A percentile compares a stretch with the other conserved stretches of the same genome.
Evolutionary conservation across 2,113 vertebrate species (phyloP).

Genomic region (Periophthalmus modestus): DNA sequence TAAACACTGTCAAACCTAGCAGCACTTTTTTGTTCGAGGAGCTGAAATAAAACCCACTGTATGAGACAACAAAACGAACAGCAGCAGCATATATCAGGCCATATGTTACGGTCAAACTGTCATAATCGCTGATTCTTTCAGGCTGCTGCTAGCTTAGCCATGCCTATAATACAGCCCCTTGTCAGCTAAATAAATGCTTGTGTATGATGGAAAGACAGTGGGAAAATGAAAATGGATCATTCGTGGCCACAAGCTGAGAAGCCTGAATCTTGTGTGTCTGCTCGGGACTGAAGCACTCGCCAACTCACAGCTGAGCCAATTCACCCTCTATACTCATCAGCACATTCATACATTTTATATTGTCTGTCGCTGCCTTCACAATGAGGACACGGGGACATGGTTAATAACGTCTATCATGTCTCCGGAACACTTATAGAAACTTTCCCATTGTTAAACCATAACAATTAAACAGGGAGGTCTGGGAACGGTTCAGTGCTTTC

Average conservation of each 20-base stretch:
- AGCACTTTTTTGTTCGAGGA: no score
- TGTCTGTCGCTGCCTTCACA: conserved; percentile 37
- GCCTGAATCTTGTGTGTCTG: conserved; percentile 46
- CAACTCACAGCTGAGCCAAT: conserved; percentile 51
- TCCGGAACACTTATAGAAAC: conserved; percentile 48
- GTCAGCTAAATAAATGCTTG: neutral
- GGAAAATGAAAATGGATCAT: conserved; percentile 61
- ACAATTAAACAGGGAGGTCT: conserved; percentile 20
- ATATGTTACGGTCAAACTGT: conserved; percentile 16
- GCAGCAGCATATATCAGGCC: conserved; percentile 3
- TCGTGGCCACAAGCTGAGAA: conserved; percentile 53
- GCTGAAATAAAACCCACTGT: no score
- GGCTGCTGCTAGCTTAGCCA: conserved; percentile 18
- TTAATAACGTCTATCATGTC: conserved; percentile 51
- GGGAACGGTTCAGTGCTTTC: conserved; percentile 23
- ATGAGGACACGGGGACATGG: conserved; percentile 22
- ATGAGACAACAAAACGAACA: neutral
- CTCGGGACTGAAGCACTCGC: conserved; percentile 27
- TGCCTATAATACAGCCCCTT: neutral
- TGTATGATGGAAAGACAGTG: conserved; percentile 19
- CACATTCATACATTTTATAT: conserved; percentile 45
- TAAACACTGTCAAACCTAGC: no score
- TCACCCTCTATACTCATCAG: conserved; percentile 38
- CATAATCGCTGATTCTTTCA: conserved; percentile 41
- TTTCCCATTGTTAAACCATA: conserved; percentile 46